These are phyloP conservation scores for Heliconius ismenius DNA, from an alignment of 2,888 invertebrate genomes.

Conservation along the genomic window DNA sequence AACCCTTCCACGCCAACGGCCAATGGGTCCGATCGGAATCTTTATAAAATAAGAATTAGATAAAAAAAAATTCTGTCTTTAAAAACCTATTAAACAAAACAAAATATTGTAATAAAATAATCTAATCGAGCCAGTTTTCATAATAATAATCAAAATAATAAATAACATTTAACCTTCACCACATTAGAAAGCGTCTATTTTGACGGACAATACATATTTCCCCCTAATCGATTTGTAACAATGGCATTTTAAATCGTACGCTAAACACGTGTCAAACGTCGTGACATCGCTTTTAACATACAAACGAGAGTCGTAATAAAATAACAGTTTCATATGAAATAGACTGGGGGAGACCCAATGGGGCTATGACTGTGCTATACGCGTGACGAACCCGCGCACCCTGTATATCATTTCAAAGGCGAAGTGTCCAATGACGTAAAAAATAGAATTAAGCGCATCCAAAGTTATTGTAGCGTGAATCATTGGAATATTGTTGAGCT, in stretches of 20 bases:
- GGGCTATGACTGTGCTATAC: constrained; percentile 58
- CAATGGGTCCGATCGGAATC: too few relatives aligned
- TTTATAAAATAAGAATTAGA: too few relatives aligned
- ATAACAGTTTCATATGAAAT: constrained; percentile 71
- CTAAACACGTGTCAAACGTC: constrained; percentile 79
- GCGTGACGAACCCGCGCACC: constrained; percentile 70
- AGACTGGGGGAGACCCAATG: constrained; percentile 57
- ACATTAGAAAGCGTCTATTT: constrained; percentile 36
- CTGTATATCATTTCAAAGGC: constrained; percentile 58
- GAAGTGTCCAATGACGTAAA: constrained; percentile 65
- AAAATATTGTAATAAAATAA: too few relatives aligned
- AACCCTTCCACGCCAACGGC: too few relatives aligned
- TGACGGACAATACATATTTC: constrained; percentile 46
- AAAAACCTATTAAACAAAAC: background rate
- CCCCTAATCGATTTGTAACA: constrained; percentile 70
- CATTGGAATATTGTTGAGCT: constrained; percentile 68
- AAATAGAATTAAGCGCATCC: constrained; percentile 69
- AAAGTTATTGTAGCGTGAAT: constrained; percentile 64
- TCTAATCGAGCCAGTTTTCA: background rate
- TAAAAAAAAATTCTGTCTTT: background rate
- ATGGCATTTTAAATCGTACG: constrained; percentile 71
- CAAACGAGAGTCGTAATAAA: constrained; percentile 70
- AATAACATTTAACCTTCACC: constrained; percentile 37
- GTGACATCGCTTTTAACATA: constrained; percentile 69
- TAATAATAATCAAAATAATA: constrained; percentile 24